A percentile compares a stretch with the other conserved stretches of the same genome.
Evolutionary conservation across 2,113 vertebrate genomes (phyloP).

Genomic region (Oxyura jamaicensis): DNA sequence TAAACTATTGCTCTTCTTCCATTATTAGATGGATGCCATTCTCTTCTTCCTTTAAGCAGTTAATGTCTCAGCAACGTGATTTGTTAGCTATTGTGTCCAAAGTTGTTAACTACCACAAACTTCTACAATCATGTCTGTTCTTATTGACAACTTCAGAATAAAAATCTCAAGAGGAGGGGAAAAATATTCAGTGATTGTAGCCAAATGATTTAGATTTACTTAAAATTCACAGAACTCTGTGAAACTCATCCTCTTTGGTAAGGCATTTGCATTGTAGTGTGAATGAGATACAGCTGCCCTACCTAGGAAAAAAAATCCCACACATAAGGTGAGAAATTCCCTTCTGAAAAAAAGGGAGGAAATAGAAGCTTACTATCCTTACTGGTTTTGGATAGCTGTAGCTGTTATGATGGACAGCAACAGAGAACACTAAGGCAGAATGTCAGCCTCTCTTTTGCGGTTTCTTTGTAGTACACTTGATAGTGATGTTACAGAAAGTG

Average conservation of each 20-base stretch:
- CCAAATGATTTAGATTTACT: background rate
- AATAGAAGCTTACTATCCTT: background rate
- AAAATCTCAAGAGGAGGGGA: background rate
- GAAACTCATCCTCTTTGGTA: background rate
- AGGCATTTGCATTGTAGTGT: background rate
- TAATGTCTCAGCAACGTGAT: background rate
- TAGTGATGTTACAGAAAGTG: background rate
- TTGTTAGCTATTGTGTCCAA: background rate
- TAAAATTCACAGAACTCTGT: background rate
- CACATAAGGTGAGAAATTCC: background rate
- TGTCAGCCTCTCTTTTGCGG: background rate
- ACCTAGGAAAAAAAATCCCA: background rate
- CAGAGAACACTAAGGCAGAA: background rate
- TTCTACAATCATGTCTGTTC: fast-evolving
- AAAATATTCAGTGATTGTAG: background rate
- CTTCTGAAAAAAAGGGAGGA: background rate
- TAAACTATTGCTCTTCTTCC: background rate
- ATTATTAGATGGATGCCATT: background rate
- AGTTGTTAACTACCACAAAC: background rate
- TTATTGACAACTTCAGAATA: background rate
- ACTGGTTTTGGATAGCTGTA: background rate
- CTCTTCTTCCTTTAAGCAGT: background rate
- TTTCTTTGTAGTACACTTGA: background rate
- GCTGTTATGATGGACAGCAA: background rate
- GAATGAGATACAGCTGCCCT: background rate